Base-by-base conservation (phyloP, 92 coral and sea anemone species). In the Epizoanthus stellaris region DNA sequence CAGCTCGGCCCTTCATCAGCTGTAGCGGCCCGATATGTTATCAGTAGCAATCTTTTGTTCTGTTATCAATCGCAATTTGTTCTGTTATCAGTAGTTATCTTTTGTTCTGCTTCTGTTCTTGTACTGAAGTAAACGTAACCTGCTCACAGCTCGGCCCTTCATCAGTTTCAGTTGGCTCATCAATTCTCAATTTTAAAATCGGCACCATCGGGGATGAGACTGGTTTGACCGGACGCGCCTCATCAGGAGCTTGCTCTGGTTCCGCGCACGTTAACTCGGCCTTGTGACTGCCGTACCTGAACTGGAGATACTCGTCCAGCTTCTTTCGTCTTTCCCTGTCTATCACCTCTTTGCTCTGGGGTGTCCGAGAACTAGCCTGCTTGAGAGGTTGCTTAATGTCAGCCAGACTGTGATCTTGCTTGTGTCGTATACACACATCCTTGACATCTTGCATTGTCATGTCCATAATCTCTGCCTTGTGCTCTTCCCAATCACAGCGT, bases 401-500 rank as follows among this genome's bases (percentile, higher is more conserved):
- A 4, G 74, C 77, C 56, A 76, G 43, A 49, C 83, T 36, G 7
- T 80, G 53, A 15, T 70, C 65, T 5, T 53, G 81, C 20, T 87
- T 36, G 54, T 94, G 98, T 3, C 98, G 87, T 45, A 70, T 73
- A 58, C 91, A 93, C 16, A 66, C 82, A 19, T 87, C 88, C 39
- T 87, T 93, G 13, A 94, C 82, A 20, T 64, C 70, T 68, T 75
- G 57, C 91, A 94, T 70, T 4, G 87, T 79, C 5, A 87, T 80
- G 23, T 67, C 75, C 5, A 94, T 67, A 6, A 87, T 86, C 58
- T 76, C 80, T 23, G 84, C 68, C 77, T 94, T 94, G 34, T 83
- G 75, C 74, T 76, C 76, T 34, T 94, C 98, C 98, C 98, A 94
- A 0, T 89, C 79, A 63, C 98, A 94, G 38, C 92, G 93, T 34